Base-by-base conservation (phyloP, 2,888 invertebrate genomes). In the Troides aeacus region DNA sequence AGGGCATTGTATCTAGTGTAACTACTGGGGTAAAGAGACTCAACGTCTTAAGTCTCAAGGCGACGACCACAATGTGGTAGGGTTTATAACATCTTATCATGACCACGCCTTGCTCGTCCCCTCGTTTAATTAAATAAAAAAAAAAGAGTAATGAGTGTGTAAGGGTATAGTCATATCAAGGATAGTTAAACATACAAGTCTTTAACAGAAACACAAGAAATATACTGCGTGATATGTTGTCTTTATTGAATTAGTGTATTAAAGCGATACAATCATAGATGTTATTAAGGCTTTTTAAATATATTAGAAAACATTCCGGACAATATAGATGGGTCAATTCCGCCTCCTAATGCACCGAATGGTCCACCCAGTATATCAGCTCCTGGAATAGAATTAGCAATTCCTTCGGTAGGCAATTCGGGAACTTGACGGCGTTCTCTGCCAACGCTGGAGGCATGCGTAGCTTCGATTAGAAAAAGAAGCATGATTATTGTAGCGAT, bases 401-500 rank as follows among this genome's bases (percentile, higher is more conserved):
- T n/a, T 10, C 7, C 61, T 18, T 46, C 53, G 8, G 39, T 3
- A 3, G 61, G 64, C 17, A 46, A 15, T 15, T 64, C 42, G 23
- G 64, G 46, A 0, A 57, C 2, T 53, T 69, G 42, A 7, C 68
- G 64, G 23, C 64, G 68, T n/a, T 56, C 61, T 23, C 68, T 21
- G 2, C 61, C 8, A 24, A 60, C n/a, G 57, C 39, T 46, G 17
- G 61, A 18, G 15, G 57, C 64, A 42, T 61, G 56, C 18, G 64
- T 53, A 30, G 23, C 42, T 30, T 64, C 61, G n/a, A 69, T 30
- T 23, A 64, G 42, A 21, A 69, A 60, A 23, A 64, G 60, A 57
- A 64, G 18, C 69, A 69, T 69, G 10, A 61, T 42, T 17, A 69
- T 42, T 23, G 56, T 12, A 4, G 42, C n/a, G 21, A 64, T 61